Percentiles rank a stretch among this genome's conserved stretches.
These are phyloP conservation scores for Pitta sordida DNA, from an alignment of 2,113 vertebrate species.

Conservation along the genomic window DNA sequence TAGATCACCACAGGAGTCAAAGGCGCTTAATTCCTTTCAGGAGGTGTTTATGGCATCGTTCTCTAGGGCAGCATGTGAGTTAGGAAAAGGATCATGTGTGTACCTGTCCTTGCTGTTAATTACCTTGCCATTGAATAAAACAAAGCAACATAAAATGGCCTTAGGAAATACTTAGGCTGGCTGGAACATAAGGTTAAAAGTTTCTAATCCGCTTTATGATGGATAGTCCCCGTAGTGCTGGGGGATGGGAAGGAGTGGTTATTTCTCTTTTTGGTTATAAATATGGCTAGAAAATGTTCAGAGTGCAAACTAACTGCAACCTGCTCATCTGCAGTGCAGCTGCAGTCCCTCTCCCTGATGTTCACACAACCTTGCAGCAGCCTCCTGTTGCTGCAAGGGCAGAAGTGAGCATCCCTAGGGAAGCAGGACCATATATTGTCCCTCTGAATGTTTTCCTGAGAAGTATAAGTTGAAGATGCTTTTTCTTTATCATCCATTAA, in stretches of 20 bases:
- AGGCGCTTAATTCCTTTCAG: neutral
- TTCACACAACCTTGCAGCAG: neutral
- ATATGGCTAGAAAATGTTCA: neutral
- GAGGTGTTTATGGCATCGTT: neutral
- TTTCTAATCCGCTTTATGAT: neutral
- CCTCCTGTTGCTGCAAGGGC: neutral
- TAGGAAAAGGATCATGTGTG: neutral
- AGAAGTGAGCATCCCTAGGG: neutral
- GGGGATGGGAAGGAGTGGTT: neutral
- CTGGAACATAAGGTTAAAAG: constrained; percentile 35
- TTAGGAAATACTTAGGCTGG: constrained; percentile 7
- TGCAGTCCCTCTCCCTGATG: neutral
- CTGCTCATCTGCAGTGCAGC: neutral
- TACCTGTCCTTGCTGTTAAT: constrained; percentile 44
- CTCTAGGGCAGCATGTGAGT: neutral
- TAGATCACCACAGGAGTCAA: neutral
- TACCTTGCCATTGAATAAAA: neutral
- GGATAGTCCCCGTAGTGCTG: neutral
- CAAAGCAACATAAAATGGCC: neutral
- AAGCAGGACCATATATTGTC: neutral
- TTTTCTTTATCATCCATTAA: neutral
- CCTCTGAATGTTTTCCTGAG: neutral
- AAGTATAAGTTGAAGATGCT: neutral
- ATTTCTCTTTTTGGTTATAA: neutral
- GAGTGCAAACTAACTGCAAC: neutral